Percentiles rank a stretch among this genome's conserved stretches.
phyloP scores from a whole-genome alignment of 2,113 vertebrate species.

The Gnathonemus longibarbis region DNA sequence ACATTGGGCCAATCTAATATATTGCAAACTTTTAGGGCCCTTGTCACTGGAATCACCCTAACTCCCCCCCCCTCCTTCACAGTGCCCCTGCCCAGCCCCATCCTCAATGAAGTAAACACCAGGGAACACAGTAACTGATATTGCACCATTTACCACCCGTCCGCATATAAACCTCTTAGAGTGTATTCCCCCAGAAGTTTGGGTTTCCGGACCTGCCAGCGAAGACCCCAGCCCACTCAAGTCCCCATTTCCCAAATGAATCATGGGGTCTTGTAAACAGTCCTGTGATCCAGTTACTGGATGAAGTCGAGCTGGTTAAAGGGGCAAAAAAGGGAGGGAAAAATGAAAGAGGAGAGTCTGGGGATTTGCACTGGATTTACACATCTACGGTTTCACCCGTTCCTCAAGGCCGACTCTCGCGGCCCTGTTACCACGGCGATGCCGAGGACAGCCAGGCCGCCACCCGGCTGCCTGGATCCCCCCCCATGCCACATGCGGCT shows the following conservation, averaged over 20 bases:
- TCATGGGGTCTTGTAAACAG: conserved; percentile 79
- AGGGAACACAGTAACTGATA: conserved; percentile 61
- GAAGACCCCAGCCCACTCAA: conserved; percentile 60
- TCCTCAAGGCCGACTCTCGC: conserved; percentile 71
- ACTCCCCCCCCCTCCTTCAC: background rate
- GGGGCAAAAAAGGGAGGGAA: conserved; percentile 40
- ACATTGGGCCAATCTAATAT: background rate
- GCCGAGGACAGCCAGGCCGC: conserved; percentile 64
- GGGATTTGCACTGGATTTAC: conserved; percentile 92
- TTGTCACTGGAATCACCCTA: background rate
- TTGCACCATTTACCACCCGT: conserved; percentile 64
- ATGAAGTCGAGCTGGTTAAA: conserved; percentile 68
- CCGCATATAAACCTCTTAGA: conserved; percentile 65
- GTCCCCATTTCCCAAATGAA: conserved; percentile 77
- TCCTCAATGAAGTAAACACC: conserved; percentile 43
- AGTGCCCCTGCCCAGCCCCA: background rate
- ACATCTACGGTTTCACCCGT: conserved; percentile 88
- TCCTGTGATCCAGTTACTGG: conserved; percentile 81
- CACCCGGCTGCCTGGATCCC: conserved; percentile 53
- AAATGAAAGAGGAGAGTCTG: conserved; percentile 35
- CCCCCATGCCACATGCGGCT: conserved; percentile 19
- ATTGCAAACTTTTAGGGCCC: background rate
- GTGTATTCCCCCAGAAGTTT: conserved; percentile 65
- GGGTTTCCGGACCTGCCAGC: conserved; percentile 72
- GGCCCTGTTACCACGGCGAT: conserved; percentile 61